Evolutionary conservation across 2,888 invertebrate genomes (phyloP).

Genomic region (Isoperla grammatica): DNA sequence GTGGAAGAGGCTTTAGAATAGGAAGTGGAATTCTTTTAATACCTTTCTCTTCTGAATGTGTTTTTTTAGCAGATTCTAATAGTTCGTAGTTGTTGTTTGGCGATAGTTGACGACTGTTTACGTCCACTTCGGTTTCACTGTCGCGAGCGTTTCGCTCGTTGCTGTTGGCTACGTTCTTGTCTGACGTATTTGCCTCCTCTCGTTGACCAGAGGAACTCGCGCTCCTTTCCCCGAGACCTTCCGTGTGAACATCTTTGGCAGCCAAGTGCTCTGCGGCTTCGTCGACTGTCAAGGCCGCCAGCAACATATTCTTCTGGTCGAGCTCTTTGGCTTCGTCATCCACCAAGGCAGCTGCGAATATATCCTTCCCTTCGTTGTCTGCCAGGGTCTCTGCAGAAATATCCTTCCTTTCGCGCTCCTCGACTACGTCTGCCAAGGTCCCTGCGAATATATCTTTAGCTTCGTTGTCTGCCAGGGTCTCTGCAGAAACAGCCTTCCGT

Average conservation of each 20-base stretch:
- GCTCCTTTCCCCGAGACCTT: not conserved
- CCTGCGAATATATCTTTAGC: not conserved
- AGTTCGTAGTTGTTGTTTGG: no score
- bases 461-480: not conserved
- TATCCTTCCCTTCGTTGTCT: not conserved
- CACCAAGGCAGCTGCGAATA: no score
- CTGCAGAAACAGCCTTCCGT: not conserved
- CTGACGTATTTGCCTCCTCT: not conserved
- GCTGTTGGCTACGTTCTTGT: not conserved
- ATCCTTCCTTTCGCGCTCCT: no score
- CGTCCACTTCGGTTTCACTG: not conserved
- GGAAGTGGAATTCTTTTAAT: no score
- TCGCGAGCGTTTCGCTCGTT: not conserved
- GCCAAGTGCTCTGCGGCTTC: not conserved
- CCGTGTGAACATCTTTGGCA: not conserved
- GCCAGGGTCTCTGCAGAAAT: constrained; percentile 4
- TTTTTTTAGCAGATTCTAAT: no score
- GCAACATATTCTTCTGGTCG: no score
- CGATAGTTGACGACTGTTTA: not conserved
- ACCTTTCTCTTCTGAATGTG: no score
- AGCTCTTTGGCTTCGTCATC: no score
- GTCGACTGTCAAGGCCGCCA: not conserved
- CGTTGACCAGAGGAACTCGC: not conserved
- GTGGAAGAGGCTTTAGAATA: no score
- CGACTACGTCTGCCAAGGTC: no score